Base-by-base conservation (phyloP, 2,888 invertebrate genomes). In the Heteropelma amictum region DNA sequence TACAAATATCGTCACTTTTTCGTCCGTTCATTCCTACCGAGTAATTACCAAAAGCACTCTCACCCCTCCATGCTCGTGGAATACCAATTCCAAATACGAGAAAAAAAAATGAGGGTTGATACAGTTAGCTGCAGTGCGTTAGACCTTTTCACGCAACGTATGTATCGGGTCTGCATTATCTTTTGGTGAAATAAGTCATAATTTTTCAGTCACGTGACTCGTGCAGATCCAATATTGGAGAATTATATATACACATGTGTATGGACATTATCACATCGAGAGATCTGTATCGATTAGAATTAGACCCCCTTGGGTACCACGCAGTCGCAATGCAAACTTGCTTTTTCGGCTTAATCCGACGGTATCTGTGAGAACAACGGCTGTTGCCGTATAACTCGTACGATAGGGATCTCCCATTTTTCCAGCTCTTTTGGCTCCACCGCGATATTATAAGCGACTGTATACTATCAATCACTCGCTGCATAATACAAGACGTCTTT, bases 181-280 rank as follows among this genome's bases (percentile, higher is more conserved):
- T 76, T 65, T 60, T 72, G 47, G 56, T 77, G 69, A 78, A 81
- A 80, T 81, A 76, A 81, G 82, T 82, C 80, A 81, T 83, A 85
- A 84, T 84, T 83, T 80, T 80, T 79, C 38, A 45, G 80, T 77
- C 83, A 83, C 83, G 83, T 82, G 85, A 81, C 80, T 73, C 33
- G 54, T 35, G 56, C 19, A 72, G 78, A 76, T 77, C 68, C 64
- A 56, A 60, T 72, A 65, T 81, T 42, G 33, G 8, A 54, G 53
- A 65, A 65, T 30, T 14, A 38, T 40, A 19, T 53, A 65, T 51
- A n/a, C 40, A 30, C 17, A 81, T 78, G 79, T 60, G 69, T 75
- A 42, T 42, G 14, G 10, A 38, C 21, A 19, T 60, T 78, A 79
- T 79, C 79, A 10, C 5, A 28, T 61, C 51, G 49, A 51, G 54